Evolutionary conservation across 2,888 invertebrate genomes (phyloP).

Genomic region (Hypomecis punctinalis): DNA sequence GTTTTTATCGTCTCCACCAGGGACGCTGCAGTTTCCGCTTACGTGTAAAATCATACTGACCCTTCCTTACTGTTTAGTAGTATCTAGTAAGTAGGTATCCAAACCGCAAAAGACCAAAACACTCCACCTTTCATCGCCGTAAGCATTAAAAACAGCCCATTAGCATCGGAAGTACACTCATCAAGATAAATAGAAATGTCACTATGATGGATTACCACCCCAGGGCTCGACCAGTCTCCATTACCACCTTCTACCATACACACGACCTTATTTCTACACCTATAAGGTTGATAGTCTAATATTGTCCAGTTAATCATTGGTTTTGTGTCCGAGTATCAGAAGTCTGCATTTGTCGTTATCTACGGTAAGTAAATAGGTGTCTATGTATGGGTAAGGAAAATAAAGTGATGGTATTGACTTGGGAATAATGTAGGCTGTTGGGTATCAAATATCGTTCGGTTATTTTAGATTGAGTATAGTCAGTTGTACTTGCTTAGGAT

Average conservation of each 20-base stretch:
- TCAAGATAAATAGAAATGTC: slow-evolving; percentile 83
- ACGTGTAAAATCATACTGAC: too few relatives aligned
- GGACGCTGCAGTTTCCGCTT: too few relatives aligned
- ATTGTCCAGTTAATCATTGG: slow-evolving; percentile 37
- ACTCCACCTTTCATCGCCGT: slow-evolving; percentile 33
- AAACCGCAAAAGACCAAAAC: neutral
- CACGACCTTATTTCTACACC: slow-evolving; percentile 12
- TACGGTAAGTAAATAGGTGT: slow-evolving; percentile 65
- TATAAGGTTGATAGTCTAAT: slow-evolving; percentile 52
- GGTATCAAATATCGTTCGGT: neutral
- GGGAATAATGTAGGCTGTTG: slow-evolving; percentile 4
- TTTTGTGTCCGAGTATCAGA: slow-evolving; percentile 54
- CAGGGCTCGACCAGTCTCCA: slow-evolving; percentile 45
- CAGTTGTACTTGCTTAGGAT: too few relatives aligned
- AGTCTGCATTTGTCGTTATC: slow-evolving; percentile 65
- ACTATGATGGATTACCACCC: slow-evolving; percentile 78
- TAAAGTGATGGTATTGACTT: slow-evolving; percentile 43
- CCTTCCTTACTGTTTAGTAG: too few relatives aligned
- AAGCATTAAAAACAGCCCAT: slow-evolving; percentile 65
- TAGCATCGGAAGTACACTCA: slow-evolving; percentile 77
- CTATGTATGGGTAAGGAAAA: slow-evolving; percentile 52
- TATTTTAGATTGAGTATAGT: neutral
- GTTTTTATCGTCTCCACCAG: too few relatives aligned
- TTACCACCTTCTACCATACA: slow-evolving; percentile 35
- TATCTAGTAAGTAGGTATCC: too few relatives aligned